Percentiles rank a stretch among this genome's conserved stretches.
These are phyloP conservation scores for Esox niger DNA, from an alignment of 2,113 vertebrate species.

Conservation along the genomic window DNA sequence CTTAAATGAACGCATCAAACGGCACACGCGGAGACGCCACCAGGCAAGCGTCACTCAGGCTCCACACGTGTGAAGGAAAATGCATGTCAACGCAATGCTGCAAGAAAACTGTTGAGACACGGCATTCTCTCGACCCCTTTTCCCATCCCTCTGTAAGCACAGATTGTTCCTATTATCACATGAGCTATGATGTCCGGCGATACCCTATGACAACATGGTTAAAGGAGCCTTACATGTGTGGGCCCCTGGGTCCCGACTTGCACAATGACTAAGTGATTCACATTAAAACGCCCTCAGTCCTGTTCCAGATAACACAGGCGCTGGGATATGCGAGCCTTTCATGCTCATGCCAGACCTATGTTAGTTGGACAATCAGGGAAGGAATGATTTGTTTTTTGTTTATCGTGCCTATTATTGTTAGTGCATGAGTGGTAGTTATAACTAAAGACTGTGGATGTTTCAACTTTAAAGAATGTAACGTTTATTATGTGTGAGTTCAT, in stretches of 20 bases:
- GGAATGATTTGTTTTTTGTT: background rate
- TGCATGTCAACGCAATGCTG: background rate
- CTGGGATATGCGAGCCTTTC: conserved; percentile 4
- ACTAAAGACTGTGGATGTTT: background rate
- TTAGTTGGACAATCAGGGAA: background rate
- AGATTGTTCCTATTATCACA: conserved; percentile 17
- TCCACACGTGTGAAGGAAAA: conserved; percentile 13
- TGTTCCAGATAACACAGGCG: background rate
- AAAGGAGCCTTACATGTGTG: conserved; percentile 4
- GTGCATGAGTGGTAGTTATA: no score
- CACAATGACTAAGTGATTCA: conserved; percentile 10
- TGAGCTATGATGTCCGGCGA: background rate
- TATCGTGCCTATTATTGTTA: background rate
- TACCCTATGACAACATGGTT: conserved; percentile 1
- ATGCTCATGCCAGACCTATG: background rate
- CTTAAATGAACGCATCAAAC: background rate
- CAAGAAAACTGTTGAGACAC: conserved; percentile 19
- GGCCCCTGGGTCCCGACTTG: conserved; percentile 7
- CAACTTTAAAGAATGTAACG: background rate
- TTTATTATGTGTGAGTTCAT: background rate
- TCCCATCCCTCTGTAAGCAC: conserved; percentile 9
- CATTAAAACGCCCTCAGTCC: background rate
- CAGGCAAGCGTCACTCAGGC: background rate
- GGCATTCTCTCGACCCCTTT: conserved; percentile 5
- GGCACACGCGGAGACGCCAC: conserved; percentile 3